These are phyloP conservation scores for Nezara viridula DNA, from an alignment of 2,888 invertebrate genomes.

Conservation along the genomic window DNA sequence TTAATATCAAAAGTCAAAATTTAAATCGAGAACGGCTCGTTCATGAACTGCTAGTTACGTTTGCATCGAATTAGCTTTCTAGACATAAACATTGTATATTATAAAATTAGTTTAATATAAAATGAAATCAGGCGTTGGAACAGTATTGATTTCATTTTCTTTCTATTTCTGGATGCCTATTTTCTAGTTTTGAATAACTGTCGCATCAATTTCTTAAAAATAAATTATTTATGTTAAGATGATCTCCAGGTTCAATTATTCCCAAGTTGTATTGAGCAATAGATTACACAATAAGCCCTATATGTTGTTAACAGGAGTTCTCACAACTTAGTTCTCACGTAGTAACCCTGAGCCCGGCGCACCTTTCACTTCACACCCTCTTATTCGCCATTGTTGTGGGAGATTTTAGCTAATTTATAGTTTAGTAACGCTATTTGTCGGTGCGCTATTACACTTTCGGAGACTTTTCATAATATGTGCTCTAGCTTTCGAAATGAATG, in stretches of 20 bases:
- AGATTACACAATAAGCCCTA: neutral
- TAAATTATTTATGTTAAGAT: neutral
- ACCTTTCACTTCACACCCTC: conserved; percentile 30
- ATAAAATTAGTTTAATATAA: no score
- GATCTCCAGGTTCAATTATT: neutral
- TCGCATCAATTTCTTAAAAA: neutral
- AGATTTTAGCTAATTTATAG: conserved; percentile 36
- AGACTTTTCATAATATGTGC: neutral
- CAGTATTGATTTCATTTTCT: no score
- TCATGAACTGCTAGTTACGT: no score
- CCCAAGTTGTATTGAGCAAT: neutral
- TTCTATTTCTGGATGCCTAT: no score
- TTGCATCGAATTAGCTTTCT: no score
- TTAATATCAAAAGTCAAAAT: no score
- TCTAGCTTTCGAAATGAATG: neutral
- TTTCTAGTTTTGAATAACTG: neutral
- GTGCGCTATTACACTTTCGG: neutral
- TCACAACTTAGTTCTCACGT: conserved; percentile 15
- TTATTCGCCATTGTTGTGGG: conserved; percentile 19
- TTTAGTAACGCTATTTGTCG: conserved; percentile 6
- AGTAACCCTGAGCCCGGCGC: conserved; percentile 9
- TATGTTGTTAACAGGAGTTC: neutral
- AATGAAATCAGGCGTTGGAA: no score
- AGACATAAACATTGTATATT: no score
- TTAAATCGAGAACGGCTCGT: no score